phyloP scores from a whole-genome alignment of 2,888 invertebrate species.

The Copidosoma aretas region DNA sequence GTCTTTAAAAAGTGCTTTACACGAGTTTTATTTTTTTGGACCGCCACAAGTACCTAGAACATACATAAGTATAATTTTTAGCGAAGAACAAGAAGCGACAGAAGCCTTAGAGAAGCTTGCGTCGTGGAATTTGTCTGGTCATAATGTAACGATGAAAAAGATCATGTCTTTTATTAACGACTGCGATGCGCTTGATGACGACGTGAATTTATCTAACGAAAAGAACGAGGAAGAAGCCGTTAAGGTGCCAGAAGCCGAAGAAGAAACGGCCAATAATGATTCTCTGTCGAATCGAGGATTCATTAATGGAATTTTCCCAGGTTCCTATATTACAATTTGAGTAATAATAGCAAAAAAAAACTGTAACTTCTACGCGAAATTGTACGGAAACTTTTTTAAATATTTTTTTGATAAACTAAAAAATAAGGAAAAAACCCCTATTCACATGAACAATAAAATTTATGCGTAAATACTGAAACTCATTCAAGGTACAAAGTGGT shows the following conservation, averaged over 20 bases:
- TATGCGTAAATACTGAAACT: too few species aligned
- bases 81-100: constrained; percentile 74
- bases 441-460: too few species aligned
- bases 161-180: constrained; percentile 82
- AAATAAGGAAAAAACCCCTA: too few species aligned
- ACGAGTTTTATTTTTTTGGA: too few species aligned
- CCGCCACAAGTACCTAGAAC: too few species aligned
- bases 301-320: constrained; percentile 13
- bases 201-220: not conserved
- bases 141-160: constrained; percentile 73
- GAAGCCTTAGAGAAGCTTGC: constrained; percentile 69
- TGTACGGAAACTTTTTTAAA: too few species aligned
- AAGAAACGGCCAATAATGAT: not conserved
- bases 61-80: constrained; percentile 59
- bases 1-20: too few species aligned
- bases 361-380: too few species aligned
- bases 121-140: constrained; percentile 69
- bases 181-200: constrained; percentile 72
- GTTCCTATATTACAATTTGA: not conserved
- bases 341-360: not conserved
- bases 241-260: not conserved
- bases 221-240: not conserved
- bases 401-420: not conserved
- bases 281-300: not conserved
- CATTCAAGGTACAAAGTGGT: constrained; percentile 85